A percentile compares a stretch with the other conserved stretches of the same genome.
Conservation (phyloP, 92 coral and sea anemone genomes). For the Porites lobata region DNA sequence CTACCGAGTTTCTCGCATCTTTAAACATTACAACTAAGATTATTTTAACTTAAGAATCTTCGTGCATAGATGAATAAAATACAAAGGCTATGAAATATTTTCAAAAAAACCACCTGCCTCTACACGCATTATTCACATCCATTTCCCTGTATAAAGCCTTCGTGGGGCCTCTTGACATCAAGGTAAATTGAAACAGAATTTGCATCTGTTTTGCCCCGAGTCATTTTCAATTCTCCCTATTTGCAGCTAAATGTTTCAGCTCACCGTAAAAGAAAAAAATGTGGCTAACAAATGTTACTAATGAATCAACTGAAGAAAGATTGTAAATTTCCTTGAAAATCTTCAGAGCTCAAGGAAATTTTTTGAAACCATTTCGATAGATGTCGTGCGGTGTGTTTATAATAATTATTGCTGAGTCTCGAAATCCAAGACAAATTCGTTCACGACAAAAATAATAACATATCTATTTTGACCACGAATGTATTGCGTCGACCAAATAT, state of each 20-base stretch:
- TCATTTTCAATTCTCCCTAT: too few species aligned
- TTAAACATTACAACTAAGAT: not conserved
- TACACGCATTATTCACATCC: not conserved
- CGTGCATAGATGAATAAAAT: not conserved
- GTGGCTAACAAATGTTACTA: not conserved
- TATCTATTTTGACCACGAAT: not conserved
- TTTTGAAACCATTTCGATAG: not conserved
- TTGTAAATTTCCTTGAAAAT: not conserved
- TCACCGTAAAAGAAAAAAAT: not conserved
- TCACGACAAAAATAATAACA: not conserved
- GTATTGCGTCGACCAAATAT: not conserved
- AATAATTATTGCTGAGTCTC: constrained; percentile 24
- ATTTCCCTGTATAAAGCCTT: constrained; percentile 11
- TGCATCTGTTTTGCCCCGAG: not conserved
- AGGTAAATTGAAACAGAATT: constrained; percentile 9
- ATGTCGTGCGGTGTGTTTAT: constrained; percentile 1
- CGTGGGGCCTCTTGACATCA: not conserved
- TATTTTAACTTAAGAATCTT: not conserved
- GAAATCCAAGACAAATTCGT: not conserved
- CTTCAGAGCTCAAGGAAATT: not conserved
- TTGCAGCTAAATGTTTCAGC: not conserved
- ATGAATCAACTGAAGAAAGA: not conserved
- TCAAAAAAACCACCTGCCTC: not conserved
- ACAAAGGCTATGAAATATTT: not conserved
- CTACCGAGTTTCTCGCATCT: not conserved